Percentiles rank a stretch among this genome's conserved stretches.
Conservation (phyloP, 2,797 vertebrate species). For the Avahi laniger region DNA sequence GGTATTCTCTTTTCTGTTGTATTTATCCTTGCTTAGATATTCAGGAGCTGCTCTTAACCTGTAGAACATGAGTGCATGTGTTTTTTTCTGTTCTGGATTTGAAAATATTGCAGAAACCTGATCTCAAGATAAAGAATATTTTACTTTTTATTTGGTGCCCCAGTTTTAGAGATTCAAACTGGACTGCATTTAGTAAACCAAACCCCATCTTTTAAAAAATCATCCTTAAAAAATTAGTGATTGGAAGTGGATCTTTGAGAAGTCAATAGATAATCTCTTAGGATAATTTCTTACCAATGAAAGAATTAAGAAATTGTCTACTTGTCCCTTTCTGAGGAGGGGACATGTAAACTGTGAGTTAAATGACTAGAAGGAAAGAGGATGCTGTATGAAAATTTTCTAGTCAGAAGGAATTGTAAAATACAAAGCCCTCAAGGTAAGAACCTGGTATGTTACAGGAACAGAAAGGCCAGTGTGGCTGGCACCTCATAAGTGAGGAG, state of each 20-base stretch:
- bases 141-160: constrained; percentile 29
- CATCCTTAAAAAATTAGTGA: neutral
- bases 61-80: neutral
- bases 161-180: constrained; percentile 32
- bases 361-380: neutral
- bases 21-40: neutral
- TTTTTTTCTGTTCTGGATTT: neutral
- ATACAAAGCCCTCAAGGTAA: neutral
- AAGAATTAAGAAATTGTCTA: constrained; percentile 1
- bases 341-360: neutral
- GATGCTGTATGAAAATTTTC: neutral
- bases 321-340: neutral
- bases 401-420: neutral
- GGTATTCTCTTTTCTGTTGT: neutral
- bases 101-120: constrained; percentile 28
- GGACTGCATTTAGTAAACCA: constrained; percentile 40
- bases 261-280: neutral
- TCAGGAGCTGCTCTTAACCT: neutral
- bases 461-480: neutral
- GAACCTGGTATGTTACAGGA: neutral
- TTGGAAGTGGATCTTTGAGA: constrained; percentile 48
- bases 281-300: constrained; percentile 32
- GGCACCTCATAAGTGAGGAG: neutral
- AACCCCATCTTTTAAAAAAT: neutral
- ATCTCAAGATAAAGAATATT: neutral